Conservation (phyloP, 2,113 vertebrate genomes). For the Sterrhoptilus dennistouni region DNA sequence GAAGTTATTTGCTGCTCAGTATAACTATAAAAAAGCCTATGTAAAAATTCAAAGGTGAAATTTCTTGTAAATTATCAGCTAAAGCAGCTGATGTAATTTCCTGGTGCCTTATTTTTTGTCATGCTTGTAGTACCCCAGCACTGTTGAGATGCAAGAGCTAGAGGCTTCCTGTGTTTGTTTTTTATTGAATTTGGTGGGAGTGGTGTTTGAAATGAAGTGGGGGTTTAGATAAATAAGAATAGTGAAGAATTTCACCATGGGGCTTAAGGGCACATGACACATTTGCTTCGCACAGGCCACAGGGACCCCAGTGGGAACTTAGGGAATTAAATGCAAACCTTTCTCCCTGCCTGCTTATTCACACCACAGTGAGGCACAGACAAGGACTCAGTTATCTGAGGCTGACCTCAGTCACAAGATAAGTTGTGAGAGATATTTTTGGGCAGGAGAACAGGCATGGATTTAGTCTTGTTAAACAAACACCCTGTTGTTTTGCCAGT, state of each 20-base stretch:
- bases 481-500: background rate
- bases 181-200: background rate
- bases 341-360: background rate
- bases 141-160: background rate
- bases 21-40: background rate
- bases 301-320: background rate
- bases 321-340: background rate
- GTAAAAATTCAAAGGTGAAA: background rate
- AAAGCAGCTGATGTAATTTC: background rate
- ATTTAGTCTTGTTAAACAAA: background rate
- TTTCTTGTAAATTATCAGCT: background rate
- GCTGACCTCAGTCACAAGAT: constrained; percentile 8
- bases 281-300: background rate
- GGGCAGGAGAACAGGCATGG: background rate
- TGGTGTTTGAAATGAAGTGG: background rate
- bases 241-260: background rate
- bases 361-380: fast-evolving
- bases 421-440: background rate
- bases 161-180: background rate
- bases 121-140: background rate
- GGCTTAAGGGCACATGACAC: background rate
- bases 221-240: background rate
- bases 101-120: background rate
- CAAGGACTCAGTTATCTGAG: background rate
- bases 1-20: background rate